phyloP scores from a whole-genome alignment of 2,113 vertebrate genomes.

The Heteronetta atricapilla region DNA sequence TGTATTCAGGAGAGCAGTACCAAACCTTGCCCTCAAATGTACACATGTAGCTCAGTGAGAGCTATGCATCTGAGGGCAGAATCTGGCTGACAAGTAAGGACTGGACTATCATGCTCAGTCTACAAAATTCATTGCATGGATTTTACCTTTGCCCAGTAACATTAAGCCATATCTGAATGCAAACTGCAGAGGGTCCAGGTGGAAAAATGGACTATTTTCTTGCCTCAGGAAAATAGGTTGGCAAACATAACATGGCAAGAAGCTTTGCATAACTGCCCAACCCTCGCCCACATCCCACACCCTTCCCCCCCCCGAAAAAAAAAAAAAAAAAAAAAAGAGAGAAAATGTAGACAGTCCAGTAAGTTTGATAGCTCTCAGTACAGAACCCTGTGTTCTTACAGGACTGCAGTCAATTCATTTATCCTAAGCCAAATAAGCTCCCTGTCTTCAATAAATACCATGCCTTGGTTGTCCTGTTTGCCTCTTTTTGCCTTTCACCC shows the following conservation, averaged over 20 bases:
- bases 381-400: neutral
- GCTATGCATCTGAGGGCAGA: neutral
- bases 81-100: neutral
- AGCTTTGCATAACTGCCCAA: neutral
- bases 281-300: too few relatives aligned
- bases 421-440: neutral
- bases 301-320: too few relatives aligned
- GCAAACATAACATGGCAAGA: neutral
- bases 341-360: neutral
- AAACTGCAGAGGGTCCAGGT: neutral
- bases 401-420: neutral
- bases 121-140: fast-evolving
- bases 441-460: neutral
- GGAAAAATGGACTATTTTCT: neutral
- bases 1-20: neutral
- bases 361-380: neutral
- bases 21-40: neutral
- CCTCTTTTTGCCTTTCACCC: neutral
- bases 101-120: neutral
- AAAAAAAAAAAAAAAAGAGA: too few relatives aligned
- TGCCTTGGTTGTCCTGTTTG: neutral
- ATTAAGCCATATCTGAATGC: neutral
- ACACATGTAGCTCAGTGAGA: neutral
- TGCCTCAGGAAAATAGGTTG: neutral
- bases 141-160: neutral